Evolutionary conservation across 2,888 invertebrate species (phyloP), one percentile per base, ranked within the genome.

Genomic region (Lithophane ornitopus): DNA sequence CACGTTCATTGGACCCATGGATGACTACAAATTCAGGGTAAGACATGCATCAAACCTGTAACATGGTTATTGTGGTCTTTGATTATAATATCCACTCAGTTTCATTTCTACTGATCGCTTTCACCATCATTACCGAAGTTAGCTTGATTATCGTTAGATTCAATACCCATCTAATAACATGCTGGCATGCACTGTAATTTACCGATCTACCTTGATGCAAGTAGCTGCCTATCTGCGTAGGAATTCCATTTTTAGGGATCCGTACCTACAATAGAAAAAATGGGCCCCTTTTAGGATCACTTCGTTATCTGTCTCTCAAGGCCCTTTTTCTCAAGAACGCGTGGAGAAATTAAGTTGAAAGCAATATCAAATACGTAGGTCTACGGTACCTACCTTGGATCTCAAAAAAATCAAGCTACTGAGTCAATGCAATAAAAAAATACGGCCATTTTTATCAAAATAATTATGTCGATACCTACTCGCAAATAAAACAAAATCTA

Each of bases 21-120:
- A 98, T 92, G 97, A 97, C 89, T 97, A 97, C 88, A 98, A 98
- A 94, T 98, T 98, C 91, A 97, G 97, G 93, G 98, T 98, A 95
- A 91, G 89, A 89, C 78, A n/a, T n/a, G n/a, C n/a, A 61, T 22
- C 28, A 54, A 39, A 59, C n/a, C 7, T 7, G 2, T 58, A 34
- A 49, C 19, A 58, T 26, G 26, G 22, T 22, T 70, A 28, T 3
- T 67, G 7, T 59, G 16, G n/a, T 63, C 12, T 62, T 39, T 16
- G 12, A 39, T 49, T 39, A 56, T 26, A 0, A 41, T 34, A 34
- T 34, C 6, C 6, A 56, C 19, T 8, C 9, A 44, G 16, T 41
- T 41, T 52, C 6, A 28, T 66, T 62, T 79, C 72, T 76, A 67
- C 44, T 28, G 22, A 16, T 46, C 34, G 26, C 61, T 66, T 70